Percentiles rank a stretch among this genome's conserved stretches.
These are phyloP conservation scores for Poeciliopsis prolifica DNA, from an alignment of 2,113 vertebrate species.

Conservation along the genomic window DNA sequence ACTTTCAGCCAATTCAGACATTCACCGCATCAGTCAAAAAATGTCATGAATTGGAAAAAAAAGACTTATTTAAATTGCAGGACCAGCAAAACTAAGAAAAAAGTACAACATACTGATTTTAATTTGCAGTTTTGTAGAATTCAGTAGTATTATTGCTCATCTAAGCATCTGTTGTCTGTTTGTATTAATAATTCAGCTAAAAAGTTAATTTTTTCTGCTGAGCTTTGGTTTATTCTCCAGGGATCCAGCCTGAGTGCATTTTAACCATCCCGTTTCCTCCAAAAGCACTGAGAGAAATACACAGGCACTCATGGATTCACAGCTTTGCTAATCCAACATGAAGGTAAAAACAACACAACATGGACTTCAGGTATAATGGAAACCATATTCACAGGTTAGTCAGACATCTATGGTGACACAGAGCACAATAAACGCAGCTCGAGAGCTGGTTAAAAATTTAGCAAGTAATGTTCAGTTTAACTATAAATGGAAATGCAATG, in stretches of 20 bases:
- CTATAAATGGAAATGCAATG: neutral
- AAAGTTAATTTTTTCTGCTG: neutral
- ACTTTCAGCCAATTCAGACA: too few species aligned
- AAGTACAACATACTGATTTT: neutral
- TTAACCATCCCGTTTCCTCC: neutral
- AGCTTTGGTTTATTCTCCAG: neutral
- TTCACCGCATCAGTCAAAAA: too few species aligned
- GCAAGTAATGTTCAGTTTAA: neutral
- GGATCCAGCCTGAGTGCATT: neutral
- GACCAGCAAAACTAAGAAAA: too few species aligned
- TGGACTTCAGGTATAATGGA: neutral
- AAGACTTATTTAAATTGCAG: too few species aligned
- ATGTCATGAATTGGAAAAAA: too few species aligned
- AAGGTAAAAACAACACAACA: neutral
- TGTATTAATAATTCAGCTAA: neutral
- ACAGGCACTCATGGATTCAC: neutral
- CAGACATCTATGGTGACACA: neutral
- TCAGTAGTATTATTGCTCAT: neutral
- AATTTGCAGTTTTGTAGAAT: neutral
- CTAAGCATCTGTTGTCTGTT: neutral
- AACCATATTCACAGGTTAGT: neutral
- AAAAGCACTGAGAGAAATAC: neutral
- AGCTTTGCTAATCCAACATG: conserved; percentile 1
- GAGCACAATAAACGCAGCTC: neutral
- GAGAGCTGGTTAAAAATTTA: neutral